phyloP scores from a whole-genome alignment of 2,888 invertebrate species.

The Cantharis nigra region DNA sequence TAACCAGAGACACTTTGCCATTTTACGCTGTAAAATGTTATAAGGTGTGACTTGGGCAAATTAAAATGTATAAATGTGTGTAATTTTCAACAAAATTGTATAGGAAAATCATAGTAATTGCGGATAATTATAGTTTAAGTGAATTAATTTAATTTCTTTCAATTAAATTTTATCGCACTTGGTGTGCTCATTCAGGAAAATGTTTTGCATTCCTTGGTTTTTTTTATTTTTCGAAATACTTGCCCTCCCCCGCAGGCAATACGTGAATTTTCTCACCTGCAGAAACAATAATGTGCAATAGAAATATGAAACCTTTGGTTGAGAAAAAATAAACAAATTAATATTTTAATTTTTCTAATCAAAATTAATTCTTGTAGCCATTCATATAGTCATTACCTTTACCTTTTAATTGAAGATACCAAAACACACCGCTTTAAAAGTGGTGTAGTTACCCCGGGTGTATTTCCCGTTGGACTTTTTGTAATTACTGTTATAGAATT shows the following conservation, averaged over 20 bases:
- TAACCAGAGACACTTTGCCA: background rate
- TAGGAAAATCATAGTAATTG: background rate
- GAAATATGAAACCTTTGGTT: too few relatives aligned
- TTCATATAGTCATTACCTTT: too few relatives aligned
- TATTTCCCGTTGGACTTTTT: background rate
- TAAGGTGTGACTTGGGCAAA: background rate
- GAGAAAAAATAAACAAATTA: too few relatives aligned
- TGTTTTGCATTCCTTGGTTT: background rate
- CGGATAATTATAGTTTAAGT: background rate
- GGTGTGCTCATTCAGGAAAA: background rate
- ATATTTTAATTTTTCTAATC: too few relatives aligned
- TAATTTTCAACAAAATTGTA: background rate
- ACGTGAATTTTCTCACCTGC: background rate
- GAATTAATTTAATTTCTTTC: background rate
- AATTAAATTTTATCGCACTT: background rate
- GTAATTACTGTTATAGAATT: too few relatives aligned
- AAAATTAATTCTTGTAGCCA: background rate
- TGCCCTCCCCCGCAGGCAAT: background rate
- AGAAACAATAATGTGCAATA: background rate
- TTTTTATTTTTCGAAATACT: background rate
- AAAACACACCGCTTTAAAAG: background rate
- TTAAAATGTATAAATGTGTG: background rate
- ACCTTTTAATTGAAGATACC: too few relatives aligned
- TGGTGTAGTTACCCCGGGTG: background rate
- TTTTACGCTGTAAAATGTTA: background rate